phyloP scores from a whole-genome alignment of 23 tunicate species.

The Clavelina lepadiformis region DNA sequence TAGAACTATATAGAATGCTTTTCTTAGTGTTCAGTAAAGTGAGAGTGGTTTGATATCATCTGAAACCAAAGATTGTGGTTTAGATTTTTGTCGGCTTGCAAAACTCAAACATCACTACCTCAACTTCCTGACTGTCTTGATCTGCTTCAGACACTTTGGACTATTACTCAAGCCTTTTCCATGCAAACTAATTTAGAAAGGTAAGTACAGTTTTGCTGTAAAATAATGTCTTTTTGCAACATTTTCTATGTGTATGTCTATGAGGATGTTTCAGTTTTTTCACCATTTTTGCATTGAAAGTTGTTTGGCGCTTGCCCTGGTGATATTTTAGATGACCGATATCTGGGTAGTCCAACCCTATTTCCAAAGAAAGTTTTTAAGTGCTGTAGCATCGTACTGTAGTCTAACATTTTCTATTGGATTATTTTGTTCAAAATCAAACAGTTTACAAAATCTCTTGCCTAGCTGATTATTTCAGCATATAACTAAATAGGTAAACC shows the following conservation, averaged over 20 bases:
- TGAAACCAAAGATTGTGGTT: background rate
- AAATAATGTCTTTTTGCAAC: background rate
- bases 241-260: background rate
- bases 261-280: background rate
- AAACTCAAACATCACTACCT: background rate
- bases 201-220: conserved; percentile 11
- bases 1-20: too few species aligned
- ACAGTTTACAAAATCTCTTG: too few species aligned
- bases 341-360: background rate
- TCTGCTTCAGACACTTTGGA: conserved; percentile 48
- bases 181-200: conserved; percentile 23
- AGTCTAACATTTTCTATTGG: too few species aligned
- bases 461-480: too few species aligned
- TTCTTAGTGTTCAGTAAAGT: too few species aligned
- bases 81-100: conserved; percentile 15
- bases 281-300: background rate
- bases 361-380: too few species aligned
- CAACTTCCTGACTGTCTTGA: conserved; percentile 11
- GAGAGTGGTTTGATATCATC: too few species aligned
- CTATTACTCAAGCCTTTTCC: conserved; percentile 50
- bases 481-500: too few species aligned
- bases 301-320: background rate
- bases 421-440: too few species aligned
- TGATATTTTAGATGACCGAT: background rate
- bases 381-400: too few species aligned